A percentile compares a stretch with the other conserved stretches of the same genome.
phyloP scores from a whole-genome alignment of 2,888 invertebrate genomes.

The Megalurothrips usitatus region DNA sequence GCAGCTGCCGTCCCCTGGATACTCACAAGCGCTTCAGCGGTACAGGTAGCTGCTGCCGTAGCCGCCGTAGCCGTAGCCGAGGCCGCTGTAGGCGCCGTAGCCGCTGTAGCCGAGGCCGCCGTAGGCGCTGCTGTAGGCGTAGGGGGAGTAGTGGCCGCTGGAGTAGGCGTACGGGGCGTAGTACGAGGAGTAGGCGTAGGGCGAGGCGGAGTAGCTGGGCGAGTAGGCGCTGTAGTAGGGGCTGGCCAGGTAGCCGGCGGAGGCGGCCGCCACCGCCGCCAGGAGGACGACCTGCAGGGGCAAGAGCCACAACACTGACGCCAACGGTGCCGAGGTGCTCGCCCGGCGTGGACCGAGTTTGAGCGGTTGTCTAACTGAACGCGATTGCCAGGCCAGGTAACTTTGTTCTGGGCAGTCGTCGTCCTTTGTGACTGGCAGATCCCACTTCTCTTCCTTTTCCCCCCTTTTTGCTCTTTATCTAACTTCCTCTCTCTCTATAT shows the following conservation, averaged over 20 bases:
- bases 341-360: no score
- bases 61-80: background rate
- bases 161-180: conserved; percentile 9
- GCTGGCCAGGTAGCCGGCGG: conserved; percentile 4
- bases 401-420: no score
- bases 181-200: conserved; percentile 8
- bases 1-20: background rate
- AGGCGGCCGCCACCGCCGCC: background rate
- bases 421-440: no score
- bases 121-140: background rate
- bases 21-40: background rate
- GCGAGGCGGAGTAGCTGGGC: background rate
- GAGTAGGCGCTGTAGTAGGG: conserved; percentile 14
- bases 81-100: background rate
- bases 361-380: no score
- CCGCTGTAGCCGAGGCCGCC: background rate
- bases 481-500: no score
- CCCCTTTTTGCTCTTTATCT: no score
- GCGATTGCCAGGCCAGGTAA: no score
- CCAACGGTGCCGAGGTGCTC: no score
- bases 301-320: background rate
- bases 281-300: background rate
- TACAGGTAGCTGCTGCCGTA: background rate
- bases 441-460: no score
- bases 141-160: background rate